phyloP scores from a whole-genome alignment of 2,113 vertebrate species.

The Barbus barbus region DNA sequence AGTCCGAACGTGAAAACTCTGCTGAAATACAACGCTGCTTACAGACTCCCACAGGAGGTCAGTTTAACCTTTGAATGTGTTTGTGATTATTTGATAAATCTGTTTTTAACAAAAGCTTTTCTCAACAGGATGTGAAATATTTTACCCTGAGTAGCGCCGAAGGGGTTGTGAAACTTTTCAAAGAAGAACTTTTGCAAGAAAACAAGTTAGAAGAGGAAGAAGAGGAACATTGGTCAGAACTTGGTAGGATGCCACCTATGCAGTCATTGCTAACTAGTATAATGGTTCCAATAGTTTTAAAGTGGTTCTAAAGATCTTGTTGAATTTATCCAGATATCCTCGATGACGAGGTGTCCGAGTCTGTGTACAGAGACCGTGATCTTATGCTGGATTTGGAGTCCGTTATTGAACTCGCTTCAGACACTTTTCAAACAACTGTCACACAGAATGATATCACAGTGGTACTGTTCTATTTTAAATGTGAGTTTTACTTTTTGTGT shows the following conservation, averaged over 20 bases:
- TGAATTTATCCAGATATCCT: slow-evolving; percentile 74
- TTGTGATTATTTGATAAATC: not conserved
- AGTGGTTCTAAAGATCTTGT: not conserved
- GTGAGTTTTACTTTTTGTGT: slow-evolving; percentile 71
- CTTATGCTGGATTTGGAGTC: slow-evolving; percentile 72
- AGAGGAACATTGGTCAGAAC: slow-evolving; percentile 61
- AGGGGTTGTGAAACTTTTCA: slow-evolving; percentile 80
- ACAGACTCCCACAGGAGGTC: slow-evolving; percentile 72
- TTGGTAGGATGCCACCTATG: slow-evolving; percentile 54
- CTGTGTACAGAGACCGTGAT: slow-evolving; percentile 80
- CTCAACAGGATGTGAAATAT: slow-evolving; percentile 82
- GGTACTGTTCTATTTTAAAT: slow-evolving; percentile 89
- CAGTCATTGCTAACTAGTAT: not conserved
- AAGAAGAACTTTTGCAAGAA: slow-evolving; percentile 58
- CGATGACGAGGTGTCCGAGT: slow-evolving; percentile 88
- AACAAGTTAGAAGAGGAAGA: slow-evolving; percentile 56
- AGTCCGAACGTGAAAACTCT: slow-evolving; percentile 68
- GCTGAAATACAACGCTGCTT: slow-evolving; percentile 71
- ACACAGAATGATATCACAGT: slow-evolving; percentile 64
- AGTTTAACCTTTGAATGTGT: not conserved
- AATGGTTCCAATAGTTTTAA: not conserved
- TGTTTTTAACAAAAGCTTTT: not conserved
- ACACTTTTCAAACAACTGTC: slow-evolving; percentile 77
- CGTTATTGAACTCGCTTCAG: slow-evolving; percentile 77
- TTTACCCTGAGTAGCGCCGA: slow-evolving; percentile 79